A percentile compares a stretch with the other conserved stretches of the same genome.
Evolutionary conservation across 2,797 vertebrate species (phyloP).

Genomic region (Tiaroga cobitis): DNA sequence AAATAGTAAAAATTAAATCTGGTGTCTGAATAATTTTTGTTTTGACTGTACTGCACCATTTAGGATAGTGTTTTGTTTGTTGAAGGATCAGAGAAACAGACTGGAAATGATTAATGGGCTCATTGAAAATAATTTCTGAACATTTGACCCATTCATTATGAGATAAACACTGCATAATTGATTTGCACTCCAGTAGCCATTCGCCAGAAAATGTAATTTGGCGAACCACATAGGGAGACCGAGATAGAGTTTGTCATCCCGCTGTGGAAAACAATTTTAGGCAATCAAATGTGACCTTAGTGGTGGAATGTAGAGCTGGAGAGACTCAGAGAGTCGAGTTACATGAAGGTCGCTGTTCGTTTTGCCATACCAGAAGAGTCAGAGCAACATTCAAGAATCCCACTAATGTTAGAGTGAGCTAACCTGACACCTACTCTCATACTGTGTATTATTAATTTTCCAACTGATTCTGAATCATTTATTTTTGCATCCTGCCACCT

Average conservation of each 20-base stretch:
- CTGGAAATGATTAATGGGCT: conserved; percentile 11
- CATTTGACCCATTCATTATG: neutral
- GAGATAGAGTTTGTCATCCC: conserved; percentile 26
- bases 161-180: conserved; percentile 27
- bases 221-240: neutral
- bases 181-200: neutral
- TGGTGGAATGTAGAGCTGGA: conserved; percentile 51
- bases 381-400: conserved; percentile 6
- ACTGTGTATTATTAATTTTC: neutral
- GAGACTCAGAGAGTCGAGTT: conserved; percentile 57
- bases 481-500: neutral
- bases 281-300: conserved; percentile 52
- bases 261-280: conserved; percentile 39
- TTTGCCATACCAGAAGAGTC: conserved; percentile 62
- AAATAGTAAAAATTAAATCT: too few species aligned
- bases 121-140: conserved; percentile 8
- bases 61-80: neutral
- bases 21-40: too few species aligned
- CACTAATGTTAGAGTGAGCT: neutral
- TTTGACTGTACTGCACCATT: neutral
- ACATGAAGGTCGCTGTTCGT: conserved; percentile 37
- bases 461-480: neutral
- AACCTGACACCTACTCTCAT: neutral
- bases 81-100: neutral
- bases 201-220: conserved; percentile 7